Evolutionary conservation across 2,888 invertebrate genomes (phyloP).

Genomic region (Coelopa pilipes): DNA sequence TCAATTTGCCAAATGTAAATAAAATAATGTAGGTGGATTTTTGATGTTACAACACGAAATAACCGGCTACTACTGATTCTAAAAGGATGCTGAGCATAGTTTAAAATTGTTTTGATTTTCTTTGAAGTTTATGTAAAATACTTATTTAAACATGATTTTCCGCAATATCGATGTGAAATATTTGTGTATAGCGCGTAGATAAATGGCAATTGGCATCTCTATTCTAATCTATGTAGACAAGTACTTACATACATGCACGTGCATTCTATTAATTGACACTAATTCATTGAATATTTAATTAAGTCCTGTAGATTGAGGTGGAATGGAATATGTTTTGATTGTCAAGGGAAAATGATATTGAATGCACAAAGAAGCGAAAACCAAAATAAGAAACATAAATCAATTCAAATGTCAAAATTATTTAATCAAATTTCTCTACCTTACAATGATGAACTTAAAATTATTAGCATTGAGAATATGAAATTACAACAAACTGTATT

Average conservation of each 20-base stretch:
- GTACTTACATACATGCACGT: constrained; percentile 10
- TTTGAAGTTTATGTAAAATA: too few relatives aligned
- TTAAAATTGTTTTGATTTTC: not conserved
- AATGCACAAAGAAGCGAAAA: too few relatives aligned
- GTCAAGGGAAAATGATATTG: too few relatives aligned
- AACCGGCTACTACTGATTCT: not conserved
- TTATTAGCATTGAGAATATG: constrained; percentile 8
- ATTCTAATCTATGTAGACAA: constrained; percentile 15
- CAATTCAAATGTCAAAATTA: constrained; percentile 17
- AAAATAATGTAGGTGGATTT: too few relatives aligned
- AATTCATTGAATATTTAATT: too few relatives aligned
- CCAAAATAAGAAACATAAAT: not conserved
- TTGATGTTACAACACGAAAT: not conserved
- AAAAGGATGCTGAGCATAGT: not conserved
- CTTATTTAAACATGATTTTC: not conserved
- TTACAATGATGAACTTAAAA: constrained; percentile 9
- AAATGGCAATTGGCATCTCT: constrained; percentile 28
- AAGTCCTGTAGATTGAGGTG: too few relatives aligned
- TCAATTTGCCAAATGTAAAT: too few relatives aligned
- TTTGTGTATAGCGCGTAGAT: constrained; percentile 17
- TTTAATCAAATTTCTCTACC: constrained; percentile 34
- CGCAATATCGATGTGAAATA: not conserved
- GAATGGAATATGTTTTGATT: too few relatives aligned
- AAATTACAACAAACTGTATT: constrained; percentile 20
- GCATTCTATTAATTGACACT: not conserved